phyloP scores from a whole-genome alignment of 2,113 vertebrate genomes.

The Anarrhichthys ocellatus region DNA sequence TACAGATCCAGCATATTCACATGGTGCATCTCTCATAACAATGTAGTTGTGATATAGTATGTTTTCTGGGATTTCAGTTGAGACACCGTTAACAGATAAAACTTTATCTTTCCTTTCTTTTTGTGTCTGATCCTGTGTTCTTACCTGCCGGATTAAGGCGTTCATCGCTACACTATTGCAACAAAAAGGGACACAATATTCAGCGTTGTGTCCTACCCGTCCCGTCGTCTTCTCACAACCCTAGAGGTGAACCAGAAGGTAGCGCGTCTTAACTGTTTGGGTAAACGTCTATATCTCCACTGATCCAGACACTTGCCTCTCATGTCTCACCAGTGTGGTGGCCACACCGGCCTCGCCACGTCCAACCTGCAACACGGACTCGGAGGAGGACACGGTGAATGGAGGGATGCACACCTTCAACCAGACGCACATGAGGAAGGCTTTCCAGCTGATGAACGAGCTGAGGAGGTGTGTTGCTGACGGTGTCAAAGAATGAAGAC shows the following conservation, averaged over 20 bases:
- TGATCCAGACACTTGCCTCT: constrained; percentile 56
- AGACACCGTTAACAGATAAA: not conserved
- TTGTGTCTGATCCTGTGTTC: not conserved
- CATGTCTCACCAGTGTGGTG: constrained; percentile 68
- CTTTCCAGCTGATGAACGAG: constrained; percentile 96
- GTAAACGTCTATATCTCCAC: constrained; percentile 2
- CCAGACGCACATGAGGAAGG: constrained; percentile 93
- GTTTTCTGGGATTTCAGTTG: not conserved
- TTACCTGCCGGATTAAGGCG: not conserved
- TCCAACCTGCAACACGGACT: constrained; percentile 73
- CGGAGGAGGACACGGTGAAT: constrained; percentile 87
- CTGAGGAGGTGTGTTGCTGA: constrained; percentile 87
- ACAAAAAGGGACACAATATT: not conserved
- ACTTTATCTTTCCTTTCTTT: not conserved
- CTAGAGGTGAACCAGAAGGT: not conserved
- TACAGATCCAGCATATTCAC: not conserved
- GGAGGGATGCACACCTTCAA: constrained; percentile 89
- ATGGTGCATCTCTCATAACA: not conserved
- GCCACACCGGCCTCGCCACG: constrained; percentile 61
- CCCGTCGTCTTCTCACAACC: not conserved
- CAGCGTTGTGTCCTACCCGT: not conserved
- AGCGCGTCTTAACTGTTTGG: not conserved
- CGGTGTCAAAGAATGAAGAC: not conserved
- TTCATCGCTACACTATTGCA: not conserved
- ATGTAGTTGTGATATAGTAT: not conserved